Conservation (phyloP, 2,888 invertebrate genomes). For the Drepanosiphum platanoidis region DNA sequence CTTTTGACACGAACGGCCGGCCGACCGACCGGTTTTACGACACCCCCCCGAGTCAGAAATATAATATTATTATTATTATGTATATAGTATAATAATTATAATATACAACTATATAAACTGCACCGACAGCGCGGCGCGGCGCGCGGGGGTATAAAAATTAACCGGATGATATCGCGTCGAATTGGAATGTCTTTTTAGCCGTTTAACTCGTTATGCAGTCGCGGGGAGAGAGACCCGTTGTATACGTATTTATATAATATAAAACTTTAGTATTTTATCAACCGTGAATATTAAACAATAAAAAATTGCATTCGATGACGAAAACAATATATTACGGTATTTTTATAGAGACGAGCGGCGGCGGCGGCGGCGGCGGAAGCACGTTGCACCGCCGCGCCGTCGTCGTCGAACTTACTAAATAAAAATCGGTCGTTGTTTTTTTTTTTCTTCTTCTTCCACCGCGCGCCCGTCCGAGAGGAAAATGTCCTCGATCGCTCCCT, state of each 20-base stretch:
- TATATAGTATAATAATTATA: too few species aligned
- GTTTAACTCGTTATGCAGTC: conserved; percentile 26
- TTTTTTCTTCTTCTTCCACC: not conserved
- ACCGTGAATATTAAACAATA: conserved; percentile 3
- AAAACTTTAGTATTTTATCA: conserved; percentile 30
- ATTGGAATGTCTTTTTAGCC: conserved; percentile 41
- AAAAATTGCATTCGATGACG: not conserved
- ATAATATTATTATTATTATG: too few species aligned
- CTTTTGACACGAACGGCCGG: not conserved
- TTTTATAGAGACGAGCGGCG: not conserved
- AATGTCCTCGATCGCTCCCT: conserved; percentile 6
- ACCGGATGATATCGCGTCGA: not conserved
- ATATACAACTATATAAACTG: too few species aligned
- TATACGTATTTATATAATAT: not conserved
- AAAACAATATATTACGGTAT: not conserved
- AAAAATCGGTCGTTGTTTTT: too few species aligned
- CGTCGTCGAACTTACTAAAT: conserved; percentile 5
- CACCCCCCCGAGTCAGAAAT: conserved; percentile 1
- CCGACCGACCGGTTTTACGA: conserved; percentile 12
- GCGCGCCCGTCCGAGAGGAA: not conserved
- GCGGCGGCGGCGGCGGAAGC: too few species aligned
- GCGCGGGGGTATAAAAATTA: not conserved
- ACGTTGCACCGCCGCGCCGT: too few species aligned
- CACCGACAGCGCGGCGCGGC: too few species aligned
- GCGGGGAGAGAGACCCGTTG: not conserved